These are phyloP conservation scores for Antrozous pallidus DNA, from an alignment of 2,797 vertebrate species.

Conservation along the genomic window DNA sequence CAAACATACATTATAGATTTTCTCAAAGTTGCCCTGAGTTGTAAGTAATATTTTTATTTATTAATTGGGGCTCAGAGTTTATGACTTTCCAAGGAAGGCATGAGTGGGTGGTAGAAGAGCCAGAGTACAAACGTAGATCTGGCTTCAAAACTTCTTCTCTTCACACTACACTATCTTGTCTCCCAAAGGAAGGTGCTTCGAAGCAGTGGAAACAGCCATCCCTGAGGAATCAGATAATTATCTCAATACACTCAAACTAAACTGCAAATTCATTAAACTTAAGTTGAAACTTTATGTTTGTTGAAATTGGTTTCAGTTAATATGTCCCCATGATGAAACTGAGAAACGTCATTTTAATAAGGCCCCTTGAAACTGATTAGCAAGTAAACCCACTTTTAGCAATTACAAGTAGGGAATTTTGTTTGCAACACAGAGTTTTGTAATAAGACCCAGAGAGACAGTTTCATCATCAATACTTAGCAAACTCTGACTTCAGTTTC, in stretches of 20 bases:
- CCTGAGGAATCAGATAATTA: not conserved
- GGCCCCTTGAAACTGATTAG: constrained; percentile 66
- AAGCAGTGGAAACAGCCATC: not conserved
- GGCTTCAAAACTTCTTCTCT: not conserved
- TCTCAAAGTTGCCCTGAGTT: not conserved
- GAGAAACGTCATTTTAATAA: constrained; percentile 41
- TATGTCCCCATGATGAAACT: not conserved
- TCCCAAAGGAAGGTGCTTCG: not conserved
- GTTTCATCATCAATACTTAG: not conserved
- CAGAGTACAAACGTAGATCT: not conserved
- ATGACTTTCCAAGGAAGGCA: not conserved
- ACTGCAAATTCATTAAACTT: constrained; percentile 51
- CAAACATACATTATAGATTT: not conserved
- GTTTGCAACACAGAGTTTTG: not conserved
- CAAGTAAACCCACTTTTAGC: not conserved
- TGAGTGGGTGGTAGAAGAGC: not conserved
- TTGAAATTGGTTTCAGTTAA: constrained; percentile 22
- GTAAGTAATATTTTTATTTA: not conserved
- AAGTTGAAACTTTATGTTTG: constrained; percentile 46
- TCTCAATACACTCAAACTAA: not conserved
- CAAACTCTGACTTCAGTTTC: not conserved
- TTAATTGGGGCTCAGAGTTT: not conserved
- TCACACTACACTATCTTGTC: not conserved
- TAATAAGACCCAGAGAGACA: constrained; percentile 64
- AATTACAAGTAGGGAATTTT: not conserved